Evolutionary conservation across 2,113 vertebrate species (phyloP).

Genomic region (Pipa parva): DNA sequence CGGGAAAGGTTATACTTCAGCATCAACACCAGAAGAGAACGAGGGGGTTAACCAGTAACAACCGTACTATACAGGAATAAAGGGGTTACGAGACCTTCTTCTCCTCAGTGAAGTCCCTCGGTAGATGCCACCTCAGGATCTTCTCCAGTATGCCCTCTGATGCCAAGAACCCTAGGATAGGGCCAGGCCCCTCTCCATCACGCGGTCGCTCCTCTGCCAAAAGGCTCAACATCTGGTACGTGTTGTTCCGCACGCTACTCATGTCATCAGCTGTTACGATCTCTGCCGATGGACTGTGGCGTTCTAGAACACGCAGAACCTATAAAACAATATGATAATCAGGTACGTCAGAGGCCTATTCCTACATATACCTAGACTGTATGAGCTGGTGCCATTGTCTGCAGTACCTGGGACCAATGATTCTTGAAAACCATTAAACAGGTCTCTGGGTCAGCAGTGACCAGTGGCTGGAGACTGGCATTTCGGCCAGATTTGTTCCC

Average conservation of each 20-base stretch:
- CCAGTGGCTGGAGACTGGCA: slow-evolving; percentile 67
- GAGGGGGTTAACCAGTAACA: too few species aligned
- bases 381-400: too few species aligned
- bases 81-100: slow-evolving; percentile 18
- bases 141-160: slow-evolving; percentile 76
- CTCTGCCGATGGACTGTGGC: slow-evolving; percentile 59
- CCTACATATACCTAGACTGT: not conserved
- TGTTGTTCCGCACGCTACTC: slow-evolving; percentile 88
- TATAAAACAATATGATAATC: slow-evolving; percentile 33
- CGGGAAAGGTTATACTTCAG: too few species aligned
- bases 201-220: slow-evolving; percentile 81
- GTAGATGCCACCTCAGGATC: slow-evolving; percentile 83
- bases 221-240: slow-evolving; percentile 89
- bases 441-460: slow-evolving; percentile 88
- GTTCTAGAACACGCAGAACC: slow-evolving; percentile 85
- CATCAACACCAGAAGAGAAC: too few species aligned
- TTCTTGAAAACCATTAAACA: slow-evolving; percentile 97
- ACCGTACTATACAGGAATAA: not conserved
- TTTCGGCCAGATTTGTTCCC: slow-evolving; percentile 68
- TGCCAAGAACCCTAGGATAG: slow-evolving; percentile 82
- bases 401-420: slow-evolving; percentile 87
- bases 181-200: slow-evolving; percentile 62
- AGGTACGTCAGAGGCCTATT: not conserved
- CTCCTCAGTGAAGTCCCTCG: slow-evolving; percentile 74
- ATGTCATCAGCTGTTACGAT: slow-evolving; percentile 76